Conservation (phyloP, 2,888 invertebrate species). For the Cephus runcator region DNA sequence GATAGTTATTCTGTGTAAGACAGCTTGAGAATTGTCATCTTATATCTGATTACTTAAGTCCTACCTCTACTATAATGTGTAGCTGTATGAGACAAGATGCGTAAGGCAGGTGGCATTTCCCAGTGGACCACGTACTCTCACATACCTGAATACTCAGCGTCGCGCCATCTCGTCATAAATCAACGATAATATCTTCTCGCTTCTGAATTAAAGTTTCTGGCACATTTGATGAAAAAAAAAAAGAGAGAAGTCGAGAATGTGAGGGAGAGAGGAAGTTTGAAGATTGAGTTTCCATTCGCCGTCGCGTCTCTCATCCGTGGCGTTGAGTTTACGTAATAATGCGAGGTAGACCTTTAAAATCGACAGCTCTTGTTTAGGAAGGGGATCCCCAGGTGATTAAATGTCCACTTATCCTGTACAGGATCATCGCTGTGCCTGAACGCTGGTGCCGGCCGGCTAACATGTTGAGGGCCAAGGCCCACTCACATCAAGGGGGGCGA, state of each 20-base stretch:
- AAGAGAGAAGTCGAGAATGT: neutral
- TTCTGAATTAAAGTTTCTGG: neutral
- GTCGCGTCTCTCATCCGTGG: neutral
- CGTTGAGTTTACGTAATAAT: neutral
- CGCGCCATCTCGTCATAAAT: neutral
- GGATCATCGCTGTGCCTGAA: neutral
- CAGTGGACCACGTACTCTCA: neutral
- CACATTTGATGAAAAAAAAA: neutral
- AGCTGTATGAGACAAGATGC: neutral
- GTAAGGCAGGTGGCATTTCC: slow-evolving; percentile 3
- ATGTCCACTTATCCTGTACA: neutral
- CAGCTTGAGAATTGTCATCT: neutral
- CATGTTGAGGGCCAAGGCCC: neutral
- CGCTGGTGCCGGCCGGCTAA: neutral
- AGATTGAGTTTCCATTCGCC: neutral
- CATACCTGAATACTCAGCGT: neutral
- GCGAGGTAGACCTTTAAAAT: neutral
- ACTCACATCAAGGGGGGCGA: neutral
- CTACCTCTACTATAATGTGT: neutral
- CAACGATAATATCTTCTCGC: slow-evolving; percentile 3
- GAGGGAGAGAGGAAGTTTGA: neutral
- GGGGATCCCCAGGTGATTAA: neutral
- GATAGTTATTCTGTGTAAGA: neutral
- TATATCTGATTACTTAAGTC: neutral
- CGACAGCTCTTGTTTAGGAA: neutral